Evolutionary conservation across 2,113 vertebrate genomes (phyloP).

Genomic region (Rutilus rutilus): DNA sequence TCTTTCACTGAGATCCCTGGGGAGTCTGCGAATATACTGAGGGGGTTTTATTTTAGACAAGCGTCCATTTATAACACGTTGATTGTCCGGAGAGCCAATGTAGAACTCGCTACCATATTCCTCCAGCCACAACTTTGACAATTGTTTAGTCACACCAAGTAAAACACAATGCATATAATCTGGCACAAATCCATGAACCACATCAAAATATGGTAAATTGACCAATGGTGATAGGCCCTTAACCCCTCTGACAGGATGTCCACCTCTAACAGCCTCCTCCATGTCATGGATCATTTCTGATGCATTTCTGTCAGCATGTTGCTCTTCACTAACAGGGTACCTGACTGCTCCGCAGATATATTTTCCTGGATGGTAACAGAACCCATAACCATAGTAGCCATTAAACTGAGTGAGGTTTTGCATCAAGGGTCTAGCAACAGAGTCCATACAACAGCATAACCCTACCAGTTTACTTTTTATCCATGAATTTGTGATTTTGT

Average conservation of each 20-base stretch:
- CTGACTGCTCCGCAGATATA: constrained; percentile 1
- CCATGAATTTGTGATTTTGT: background rate
- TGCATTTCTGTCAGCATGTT: background rate
- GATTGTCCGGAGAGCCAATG: too few species aligned
- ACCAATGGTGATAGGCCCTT: background rate
- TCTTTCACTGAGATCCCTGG: background rate
- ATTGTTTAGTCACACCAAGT: constrained; percentile 24
- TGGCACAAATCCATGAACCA: constrained; percentile 28
- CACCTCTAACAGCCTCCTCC: background rate
- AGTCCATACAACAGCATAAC: constrained; percentile 39
- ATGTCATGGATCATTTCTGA: constrained; percentile 14
- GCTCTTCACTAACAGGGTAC: background rate
- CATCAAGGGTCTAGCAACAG: constrained; percentile 35
- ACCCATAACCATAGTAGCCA: constrained; percentile 30
- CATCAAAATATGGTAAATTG: constrained; percentile 28
- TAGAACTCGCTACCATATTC: too few species aligned
- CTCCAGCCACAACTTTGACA: too few species aligned
- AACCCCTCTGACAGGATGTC: background rate
- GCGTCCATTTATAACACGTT: too few species aligned
- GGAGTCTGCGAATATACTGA: constrained; percentile 14
- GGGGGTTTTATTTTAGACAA: constrained; percentile 25
- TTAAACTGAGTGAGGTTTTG: constrained; percentile 36
- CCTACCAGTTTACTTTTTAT: constrained; percentile 20
- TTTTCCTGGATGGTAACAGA: constrained; percentile 28
- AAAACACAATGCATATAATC: constrained; percentile 38